These are phyloP conservation scores for Pectinophora gossypiella DNA, from an alignment of 1,140 invertebrate genomes.

Conservation along the genomic window DNA sequence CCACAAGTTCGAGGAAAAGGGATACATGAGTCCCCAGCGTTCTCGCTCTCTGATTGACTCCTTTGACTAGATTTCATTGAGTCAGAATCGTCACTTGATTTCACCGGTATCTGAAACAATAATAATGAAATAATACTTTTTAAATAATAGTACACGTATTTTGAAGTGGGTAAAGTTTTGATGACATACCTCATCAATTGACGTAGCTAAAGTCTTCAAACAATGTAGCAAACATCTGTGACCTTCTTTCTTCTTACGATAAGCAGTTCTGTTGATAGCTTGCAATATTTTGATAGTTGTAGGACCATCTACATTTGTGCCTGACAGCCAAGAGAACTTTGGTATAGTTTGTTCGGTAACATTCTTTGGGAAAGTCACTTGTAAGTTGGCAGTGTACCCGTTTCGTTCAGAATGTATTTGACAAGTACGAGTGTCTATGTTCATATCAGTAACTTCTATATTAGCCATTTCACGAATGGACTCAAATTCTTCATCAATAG, in stretches of 20 bases:
- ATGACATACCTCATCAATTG: conserved; percentile 60
- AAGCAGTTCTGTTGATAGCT: conserved; percentile 65
- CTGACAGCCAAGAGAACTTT: conserved; percentile 68
- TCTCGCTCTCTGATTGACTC: conserved; percentile 63
- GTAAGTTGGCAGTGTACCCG: conserved; percentile 84
- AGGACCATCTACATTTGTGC: conserved; percentile 66
- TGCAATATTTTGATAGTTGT: conserved; percentile 72
- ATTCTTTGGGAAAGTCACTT: conserved; percentile 86
- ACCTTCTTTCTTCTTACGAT: conserved; percentile 64
- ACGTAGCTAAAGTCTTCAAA: conserved; percentile 65
- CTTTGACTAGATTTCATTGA: conserved; percentile 66
- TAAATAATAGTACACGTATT: background rate
- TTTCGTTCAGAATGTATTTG: conserved; percentile 85
- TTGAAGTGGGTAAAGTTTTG: background rate
- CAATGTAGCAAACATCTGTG: conserved; percentile 66
- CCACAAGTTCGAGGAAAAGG: conserved; percentile 96
- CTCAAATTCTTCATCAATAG: conserved; percentile 87
- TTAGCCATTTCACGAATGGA: conserved; percentile 88
- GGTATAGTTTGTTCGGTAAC: conserved; percentile 78
- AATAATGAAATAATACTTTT: conserved; percentile 6
- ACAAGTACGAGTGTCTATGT: conserved; percentile 83
- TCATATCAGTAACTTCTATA: conserved; percentile 89
- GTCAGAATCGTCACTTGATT: conserved; percentile 63
- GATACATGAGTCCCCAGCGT: conserved; percentile 85
- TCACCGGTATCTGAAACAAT: conserved; percentile 62